Base-by-base conservation (phyloP, 1,140 invertebrate genomes). In the Brachionus rotundiformis region DNA sequence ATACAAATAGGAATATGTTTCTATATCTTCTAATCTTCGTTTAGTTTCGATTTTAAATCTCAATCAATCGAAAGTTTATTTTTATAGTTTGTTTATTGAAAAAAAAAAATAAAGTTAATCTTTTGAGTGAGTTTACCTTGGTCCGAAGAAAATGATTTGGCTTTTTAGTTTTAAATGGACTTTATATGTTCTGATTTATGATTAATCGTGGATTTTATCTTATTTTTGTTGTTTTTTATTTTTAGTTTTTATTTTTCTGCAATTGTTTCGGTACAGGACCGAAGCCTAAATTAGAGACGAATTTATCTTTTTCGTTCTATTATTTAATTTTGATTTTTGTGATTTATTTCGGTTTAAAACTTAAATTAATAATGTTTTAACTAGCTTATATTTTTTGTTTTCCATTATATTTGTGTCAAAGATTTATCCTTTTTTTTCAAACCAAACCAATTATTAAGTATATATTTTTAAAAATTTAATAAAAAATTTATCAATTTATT, bases 381-480 rank as follows among this genome's bases (percentile, higher is more conserved):
- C 19, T 19, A 54, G 47, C 47, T 54, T 54, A 54, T 54, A 54
- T 19, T 54, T 54, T 54, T 54, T 54, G 47, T 54, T 54, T 54
- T 54, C 19, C 47, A 54, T 23, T 54, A 54, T n/a, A n/a, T 54
- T 54, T 54, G 47, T 54, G 47, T 54, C 19, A 54, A 54, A 54
- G 7, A 54, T 54, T 54, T 54, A 54, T 54, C 47, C 47, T 54
- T 54, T 54, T 54, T 54, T 23, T n/a, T n/a, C n/a, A n/a, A 54
- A 54, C 7, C 23, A 19, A 23, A 54, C 47, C 47, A 54, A 19
- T 54, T 19, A 54, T 54, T 54, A 16, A 54, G 19, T 54, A 54
- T 54, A 39, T 39, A 54, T 54, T 54, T 54, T 54, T 54, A 54
- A 49, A 41, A 54, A 54, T 54, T 54, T 54, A 54, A 54, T 54